Evolutionary conservation across 1,140 invertebrate genomes (phyloP).

Genomic region (Trichomalopsis sarcophagae): DNA sequence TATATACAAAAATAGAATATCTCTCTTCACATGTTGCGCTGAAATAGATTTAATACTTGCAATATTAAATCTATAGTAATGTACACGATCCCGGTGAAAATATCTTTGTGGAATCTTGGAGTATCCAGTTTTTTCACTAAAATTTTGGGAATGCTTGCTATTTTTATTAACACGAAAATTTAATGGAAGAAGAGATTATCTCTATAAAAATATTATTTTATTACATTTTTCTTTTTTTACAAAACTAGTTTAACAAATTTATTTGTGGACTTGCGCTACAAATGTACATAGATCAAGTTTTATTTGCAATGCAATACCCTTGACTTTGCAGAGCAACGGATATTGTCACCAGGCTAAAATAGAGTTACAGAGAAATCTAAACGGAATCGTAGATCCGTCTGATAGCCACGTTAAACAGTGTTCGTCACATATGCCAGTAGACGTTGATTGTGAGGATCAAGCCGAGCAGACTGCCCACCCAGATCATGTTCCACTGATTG

Average conservation of each 20-base stretch:
- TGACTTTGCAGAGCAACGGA: background rate
- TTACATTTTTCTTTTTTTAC: too few species aligned
- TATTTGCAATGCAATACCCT: background rate
- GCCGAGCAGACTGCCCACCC: background rate
- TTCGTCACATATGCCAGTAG: slow-evolving; percentile 3
- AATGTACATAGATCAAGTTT: background rate
- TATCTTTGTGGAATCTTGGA: background rate
- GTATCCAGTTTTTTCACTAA: background rate
- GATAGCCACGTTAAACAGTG: background rate
- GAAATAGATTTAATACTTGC: slow-evolving; percentile 43
- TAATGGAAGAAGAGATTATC: too few species aligned
- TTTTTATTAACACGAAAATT: background rate
- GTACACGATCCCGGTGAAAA: slow-evolving; percentile 12
- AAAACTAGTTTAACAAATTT: too few species aligned
- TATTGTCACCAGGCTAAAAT: background rate
- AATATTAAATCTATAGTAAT: slow-evolving; percentile 46
- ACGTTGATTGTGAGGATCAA: slow-evolving; percentile 12
- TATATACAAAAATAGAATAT: slow-evolving; percentile 30
- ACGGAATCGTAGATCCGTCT: background rate
- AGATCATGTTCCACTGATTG: slow-evolving; percentile 55
- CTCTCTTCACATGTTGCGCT: slow-evolving; percentile 33
- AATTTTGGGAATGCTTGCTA: background rate
- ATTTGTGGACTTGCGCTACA: background rate
- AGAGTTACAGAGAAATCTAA: background rate
- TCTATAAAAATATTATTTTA: too few species aligned